Conservation (phyloP, 2,113 vertebrate species). For the Dasyornis broadbenti region DNA sequence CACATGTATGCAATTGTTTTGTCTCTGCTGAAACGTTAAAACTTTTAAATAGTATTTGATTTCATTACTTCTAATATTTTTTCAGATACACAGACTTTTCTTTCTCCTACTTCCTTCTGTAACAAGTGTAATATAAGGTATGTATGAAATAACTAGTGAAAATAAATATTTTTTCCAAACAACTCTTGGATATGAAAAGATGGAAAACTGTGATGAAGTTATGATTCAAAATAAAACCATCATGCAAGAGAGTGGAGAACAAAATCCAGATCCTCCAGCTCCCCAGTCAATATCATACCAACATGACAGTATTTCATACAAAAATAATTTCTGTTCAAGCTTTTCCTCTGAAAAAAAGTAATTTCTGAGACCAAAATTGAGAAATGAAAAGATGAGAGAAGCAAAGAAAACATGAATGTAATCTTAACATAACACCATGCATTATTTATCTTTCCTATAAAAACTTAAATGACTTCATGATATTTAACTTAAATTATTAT, state of each 20-base stretch:
- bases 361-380: neutral
- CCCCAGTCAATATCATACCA: neutral
- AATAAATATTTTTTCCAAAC: neutral
- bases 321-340: neutral
- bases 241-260: neutral
- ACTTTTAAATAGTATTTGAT: neutral
- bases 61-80: neutral
- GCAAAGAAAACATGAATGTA: neutral
- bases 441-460: neutral
- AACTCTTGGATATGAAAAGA: neutral
- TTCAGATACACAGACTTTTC: neutral
- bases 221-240: neutral
- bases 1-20: neutral
- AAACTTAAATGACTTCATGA: neutral
- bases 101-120: neutral
- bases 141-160: neutral
- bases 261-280: neutral
- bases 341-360: neutral
- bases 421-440: neutral
- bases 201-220: neutral
- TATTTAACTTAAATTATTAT: neutral
- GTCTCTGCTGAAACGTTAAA: neutral
- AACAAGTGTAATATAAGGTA: neutral
- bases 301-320: neutral
- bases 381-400: neutral